Conservation (phyloP, 2,888 invertebrate species). For the Volucella inanis region DNA sequence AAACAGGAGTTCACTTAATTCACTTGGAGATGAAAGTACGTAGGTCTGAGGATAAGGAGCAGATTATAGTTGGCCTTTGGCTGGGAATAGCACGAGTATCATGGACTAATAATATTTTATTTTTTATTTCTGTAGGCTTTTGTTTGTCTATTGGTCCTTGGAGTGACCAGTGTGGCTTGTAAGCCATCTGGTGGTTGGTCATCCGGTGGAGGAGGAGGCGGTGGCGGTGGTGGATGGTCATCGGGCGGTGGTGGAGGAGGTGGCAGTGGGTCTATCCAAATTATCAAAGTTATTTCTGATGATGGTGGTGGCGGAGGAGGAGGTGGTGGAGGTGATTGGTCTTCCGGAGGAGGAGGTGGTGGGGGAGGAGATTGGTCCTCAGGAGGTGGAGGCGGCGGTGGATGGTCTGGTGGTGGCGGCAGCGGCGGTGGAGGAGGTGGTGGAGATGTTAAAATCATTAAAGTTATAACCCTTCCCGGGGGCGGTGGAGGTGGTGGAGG, state of each 20-base stretch:
- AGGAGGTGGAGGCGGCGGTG: conserved; percentile 66
- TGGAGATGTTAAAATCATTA: conserved; percentile 59
- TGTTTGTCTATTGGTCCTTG: conserved; percentile 80
- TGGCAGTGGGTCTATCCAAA: conserved; percentile 69
- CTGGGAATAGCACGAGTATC: no score
- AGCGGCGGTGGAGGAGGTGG: conserved; percentile 60
- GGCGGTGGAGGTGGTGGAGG: conserved; percentile 61
- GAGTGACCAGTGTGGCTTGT: conserved; percentile 80
- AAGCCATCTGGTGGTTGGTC: conserved; percentile 79
- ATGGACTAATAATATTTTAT: conserved; percentile 35
- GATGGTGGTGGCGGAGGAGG: conserved; percentile 54
- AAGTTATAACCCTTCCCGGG: conserved; percentile 29
- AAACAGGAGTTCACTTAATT: conserved; percentile 35
- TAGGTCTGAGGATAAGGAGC: conserved; percentile 34
- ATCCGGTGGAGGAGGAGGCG: conserved; percentile 77
- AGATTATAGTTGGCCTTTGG: background rate
- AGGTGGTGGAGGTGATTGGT: conserved; percentile 67
- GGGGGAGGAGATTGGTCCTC: conserved; percentile 72
- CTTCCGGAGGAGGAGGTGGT: conserved; percentile 74
- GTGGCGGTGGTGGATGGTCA: conserved; percentile 62
- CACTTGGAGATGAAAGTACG: conserved; percentile 69
- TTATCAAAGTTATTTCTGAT: conserved; percentile 10
- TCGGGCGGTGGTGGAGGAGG: conserved; percentile 75
- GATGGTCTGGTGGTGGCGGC: conserved; percentile 66
- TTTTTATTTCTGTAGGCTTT: conserved; percentile 78